phyloP scores from a whole-genome alignment of 2,797 vertebrate genomes.

The Erethizon dorsatum region DNA sequence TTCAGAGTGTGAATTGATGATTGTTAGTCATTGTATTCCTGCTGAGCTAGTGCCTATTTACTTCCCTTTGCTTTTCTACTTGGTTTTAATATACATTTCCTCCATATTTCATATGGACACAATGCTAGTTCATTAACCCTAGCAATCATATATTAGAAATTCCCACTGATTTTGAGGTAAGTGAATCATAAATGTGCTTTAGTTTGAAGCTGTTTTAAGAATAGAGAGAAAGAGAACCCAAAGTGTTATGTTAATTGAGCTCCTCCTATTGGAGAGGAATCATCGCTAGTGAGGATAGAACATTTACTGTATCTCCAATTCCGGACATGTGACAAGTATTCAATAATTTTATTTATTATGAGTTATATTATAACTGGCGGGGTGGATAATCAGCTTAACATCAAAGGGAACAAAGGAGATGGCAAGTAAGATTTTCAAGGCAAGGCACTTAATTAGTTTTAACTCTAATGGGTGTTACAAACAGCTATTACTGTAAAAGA shows the following conservation, averaged over 20 bases:
- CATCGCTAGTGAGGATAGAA: neutral
- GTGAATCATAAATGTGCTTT: accelerated
- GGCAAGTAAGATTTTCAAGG: neutral
- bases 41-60: neutral
- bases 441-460: neutral
- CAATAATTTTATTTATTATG: neutral
- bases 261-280: neutral
- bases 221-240: neutral
- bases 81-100: neutral
- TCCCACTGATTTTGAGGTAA: neutral
- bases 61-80: neutral
- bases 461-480: neutral
- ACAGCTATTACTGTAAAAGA: neutral
- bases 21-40: neutral
- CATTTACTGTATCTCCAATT: neutral
- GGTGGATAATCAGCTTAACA: neutral
- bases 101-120: neutral
- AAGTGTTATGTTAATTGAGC: neutral
- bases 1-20: neutral
- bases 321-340: neutral
- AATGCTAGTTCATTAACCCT: neutral
- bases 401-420: neutral
- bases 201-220: neutral
- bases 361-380: neutral
- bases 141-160: neutral